phyloP scores from a whole-genome alignment of 2,888 invertebrate species.

The Theodoxus fluviatilis region DNA sequence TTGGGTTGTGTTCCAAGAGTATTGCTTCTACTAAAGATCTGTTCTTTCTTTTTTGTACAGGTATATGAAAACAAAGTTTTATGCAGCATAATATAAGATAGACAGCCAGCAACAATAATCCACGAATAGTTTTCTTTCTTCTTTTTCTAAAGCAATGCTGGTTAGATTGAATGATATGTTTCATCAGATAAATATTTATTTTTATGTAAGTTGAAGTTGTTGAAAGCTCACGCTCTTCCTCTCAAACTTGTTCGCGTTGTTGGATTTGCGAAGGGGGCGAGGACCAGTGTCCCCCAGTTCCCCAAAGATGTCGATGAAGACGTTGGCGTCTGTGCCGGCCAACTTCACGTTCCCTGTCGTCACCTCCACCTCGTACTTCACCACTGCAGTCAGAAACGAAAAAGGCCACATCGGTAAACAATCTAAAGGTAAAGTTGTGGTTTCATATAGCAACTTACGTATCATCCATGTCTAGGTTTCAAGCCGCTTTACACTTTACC shows the following conservation, averaged over 20 bases:
- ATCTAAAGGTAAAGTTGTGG: no score
- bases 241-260: constrained; percentile 64
- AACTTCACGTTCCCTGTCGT: constrained; percentile 59
- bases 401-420: no score
- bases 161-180: background rate
- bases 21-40: background rate
- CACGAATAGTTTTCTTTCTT: background rate
- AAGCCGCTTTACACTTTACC: no score
- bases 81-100: background rate
- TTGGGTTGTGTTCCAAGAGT: background rate
- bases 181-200: background rate
- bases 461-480: no score
- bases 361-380: constrained; percentile 59
- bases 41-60: no score
- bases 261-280: constrained; percentile 54
- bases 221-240: constrained; percentile 55
- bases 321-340: constrained; percentile 65
- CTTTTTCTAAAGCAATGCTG: background rate
- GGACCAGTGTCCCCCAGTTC: constrained; percentile 64
- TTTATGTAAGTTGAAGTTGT: background rate
- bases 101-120: background rate
- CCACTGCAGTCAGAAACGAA: no score
- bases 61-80: background rate
- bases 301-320: constrained; percentile 62
- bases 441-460: no score